phyloP scores from a whole-genome alignment of 1,140 invertebrate species.

The Pinna nobilis region DNA sequence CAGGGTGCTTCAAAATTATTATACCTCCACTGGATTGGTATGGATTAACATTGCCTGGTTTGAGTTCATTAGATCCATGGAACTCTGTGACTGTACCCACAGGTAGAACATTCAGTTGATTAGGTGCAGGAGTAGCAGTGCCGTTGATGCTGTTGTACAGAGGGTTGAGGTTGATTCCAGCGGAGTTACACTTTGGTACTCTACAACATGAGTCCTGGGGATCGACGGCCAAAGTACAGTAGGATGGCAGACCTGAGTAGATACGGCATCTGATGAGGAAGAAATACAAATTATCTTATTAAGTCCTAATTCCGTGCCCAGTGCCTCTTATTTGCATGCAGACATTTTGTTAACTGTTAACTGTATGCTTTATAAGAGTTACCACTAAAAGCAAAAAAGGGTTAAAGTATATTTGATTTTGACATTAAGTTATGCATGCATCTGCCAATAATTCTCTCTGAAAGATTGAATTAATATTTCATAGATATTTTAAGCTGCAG shows the following conservation, averaged over 20 bases:
- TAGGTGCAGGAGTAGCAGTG: constrained; percentile 46
- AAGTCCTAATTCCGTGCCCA: not conserved
- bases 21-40: constrained; percentile 10
- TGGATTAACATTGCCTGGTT: constrained; percentile 10
- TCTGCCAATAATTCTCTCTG: no score
- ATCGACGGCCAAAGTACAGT: constrained; percentile 50
- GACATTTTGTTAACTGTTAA: no score
- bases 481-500: no score
- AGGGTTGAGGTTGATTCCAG: constrained; percentile 32
- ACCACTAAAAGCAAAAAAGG: not conserved
- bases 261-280: constrained; percentile 38
- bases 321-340: no score
- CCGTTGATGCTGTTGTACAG: constrained; percentile 30
- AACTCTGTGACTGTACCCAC: constrained; percentile 45
- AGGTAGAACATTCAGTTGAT: constrained; percentile 46
- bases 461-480: no score
- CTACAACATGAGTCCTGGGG: constrained; percentile 49
- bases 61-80: constrained; percentile 37
- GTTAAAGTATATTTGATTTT: not conserved
- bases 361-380: no score
- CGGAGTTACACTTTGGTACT: constrained; percentile 27
- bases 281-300: not conserved
- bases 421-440: no score
- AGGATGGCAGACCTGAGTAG: constrained; percentile 45
- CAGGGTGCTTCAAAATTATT: no score